Conservation (phyloP, 2,888 invertebrate species). For the Crioceris asparagi region DNA sequence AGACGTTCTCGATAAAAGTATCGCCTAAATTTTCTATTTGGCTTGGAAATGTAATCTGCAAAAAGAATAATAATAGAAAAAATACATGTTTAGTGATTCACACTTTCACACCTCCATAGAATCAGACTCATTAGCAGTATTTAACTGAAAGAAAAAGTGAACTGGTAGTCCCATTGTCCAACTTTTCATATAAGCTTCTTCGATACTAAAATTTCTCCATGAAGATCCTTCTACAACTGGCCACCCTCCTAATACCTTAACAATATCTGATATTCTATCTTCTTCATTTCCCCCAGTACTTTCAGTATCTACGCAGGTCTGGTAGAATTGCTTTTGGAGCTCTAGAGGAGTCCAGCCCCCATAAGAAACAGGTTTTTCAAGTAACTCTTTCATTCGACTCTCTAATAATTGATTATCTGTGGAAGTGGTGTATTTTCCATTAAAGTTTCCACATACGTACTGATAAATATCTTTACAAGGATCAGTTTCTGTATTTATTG, state of each 20-base stretch:
- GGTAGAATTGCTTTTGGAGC: conserved; percentile 12
- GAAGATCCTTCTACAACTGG: conserved; percentile 9
- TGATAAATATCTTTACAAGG: conserved; percentile 71
- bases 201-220: conserved; percentile 3
- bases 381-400: no score
- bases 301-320: conserved; percentile 13
- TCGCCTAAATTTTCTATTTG: no score
- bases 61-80: no score
- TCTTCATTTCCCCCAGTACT: conserved; percentile 16
- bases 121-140: no score
- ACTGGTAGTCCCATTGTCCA: conserved; percentile 9
- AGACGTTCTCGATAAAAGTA: no score
- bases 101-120: no score
- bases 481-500: conserved; percentile 53
- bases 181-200: conserved; percentile 4
- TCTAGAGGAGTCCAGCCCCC: conserved; percentile 4
- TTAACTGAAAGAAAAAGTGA: no score
- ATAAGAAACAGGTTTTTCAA: no score
- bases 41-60: no score
- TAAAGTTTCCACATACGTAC: conserved; percentile 62
- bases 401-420: no score
- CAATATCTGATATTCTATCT: conserved; percentile 3
- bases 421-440: no score
- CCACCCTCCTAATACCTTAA: conserved; percentile 13
- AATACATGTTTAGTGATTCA: no score